These are phyloP conservation scores for Leucopsar rothschildi DNA, from an alignment of 2,113 vertebrate species.

Conservation along the genomic window DNA sequence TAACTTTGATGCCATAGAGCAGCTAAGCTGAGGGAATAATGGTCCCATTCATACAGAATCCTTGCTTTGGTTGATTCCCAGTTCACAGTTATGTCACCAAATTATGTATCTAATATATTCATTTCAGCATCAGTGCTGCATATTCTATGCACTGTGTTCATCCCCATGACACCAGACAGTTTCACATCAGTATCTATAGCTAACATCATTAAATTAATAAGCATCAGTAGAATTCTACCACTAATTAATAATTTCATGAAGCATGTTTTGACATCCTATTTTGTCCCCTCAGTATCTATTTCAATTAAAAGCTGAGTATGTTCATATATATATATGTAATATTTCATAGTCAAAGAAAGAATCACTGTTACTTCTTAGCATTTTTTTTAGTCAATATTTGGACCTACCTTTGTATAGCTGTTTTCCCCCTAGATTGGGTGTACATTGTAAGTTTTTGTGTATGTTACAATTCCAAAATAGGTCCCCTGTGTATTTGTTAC, in stretches of 20 bases:
- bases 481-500: neutral
- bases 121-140: neutral
- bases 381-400: neutral
- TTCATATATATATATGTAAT: neutral
- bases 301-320: neutral
- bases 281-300: neutral
- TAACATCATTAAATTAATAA: neutral
- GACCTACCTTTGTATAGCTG: neutral
- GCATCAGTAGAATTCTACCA: neutral
- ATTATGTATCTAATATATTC: neutral
- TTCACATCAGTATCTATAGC: neutral
- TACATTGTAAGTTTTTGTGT: neutral
- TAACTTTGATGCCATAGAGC: neutral
- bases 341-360: neutral
- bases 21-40: neutral
- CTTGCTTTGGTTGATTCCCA: conserved; percentile 1
- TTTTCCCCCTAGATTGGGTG: neutral
- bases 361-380: neutral
- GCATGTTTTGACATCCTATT: neutral
- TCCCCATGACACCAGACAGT: neutral
- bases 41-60: neutral
- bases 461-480: neutral
- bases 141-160: neutral
- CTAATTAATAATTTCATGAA: neutral
- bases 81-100: neutral